phyloP scores from a whole-genome alignment of 2,888 invertebrate species.

The Xanthorhoe spadicearia region DNA sequence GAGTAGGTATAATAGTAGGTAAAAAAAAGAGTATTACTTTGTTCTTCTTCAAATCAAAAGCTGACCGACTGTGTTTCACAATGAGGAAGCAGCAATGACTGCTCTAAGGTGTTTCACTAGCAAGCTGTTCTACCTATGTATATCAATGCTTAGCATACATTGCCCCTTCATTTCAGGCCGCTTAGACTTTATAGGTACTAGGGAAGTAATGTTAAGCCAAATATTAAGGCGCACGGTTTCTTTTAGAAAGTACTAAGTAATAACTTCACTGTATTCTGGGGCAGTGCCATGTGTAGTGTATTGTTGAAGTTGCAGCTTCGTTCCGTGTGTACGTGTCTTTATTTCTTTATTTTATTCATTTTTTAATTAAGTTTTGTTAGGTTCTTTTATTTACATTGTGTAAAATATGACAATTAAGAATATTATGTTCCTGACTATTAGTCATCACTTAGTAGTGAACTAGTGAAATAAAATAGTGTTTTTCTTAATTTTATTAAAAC shows the following conservation, averaged over 20 bases:
- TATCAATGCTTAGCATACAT: slow-evolving; percentile 4
- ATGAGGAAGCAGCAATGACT: no score
- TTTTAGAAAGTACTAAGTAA: background rate
- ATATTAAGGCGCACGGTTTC: background rate
- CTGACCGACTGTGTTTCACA: no score
- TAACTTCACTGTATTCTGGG: background rate
- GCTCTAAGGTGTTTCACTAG: no score
- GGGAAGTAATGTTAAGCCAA: slow-evolving; percentile 11
- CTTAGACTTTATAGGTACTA: background rate
- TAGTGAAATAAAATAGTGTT: no score
- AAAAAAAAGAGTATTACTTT: no score
- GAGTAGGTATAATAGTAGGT: no score
- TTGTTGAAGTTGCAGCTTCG: background rate
- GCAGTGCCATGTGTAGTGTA: background rate
- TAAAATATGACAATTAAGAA: background rate
- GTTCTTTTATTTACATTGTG: background rate
- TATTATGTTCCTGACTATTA: no score
- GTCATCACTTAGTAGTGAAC: no score
- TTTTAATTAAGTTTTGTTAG: background rate
- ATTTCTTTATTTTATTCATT: background rate
- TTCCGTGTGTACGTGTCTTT: background rate
- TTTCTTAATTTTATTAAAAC: no score
- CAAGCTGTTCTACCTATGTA: no score
- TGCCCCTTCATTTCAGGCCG: slow-evolving; percentile 1
- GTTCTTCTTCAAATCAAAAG: no score